Percentiles rank a stretch among this genome's conserved stretches.
Conservation (phyloP, 92 coral and sea anemone genomes). For the Anthopleura xanthogrammica region DNA sequence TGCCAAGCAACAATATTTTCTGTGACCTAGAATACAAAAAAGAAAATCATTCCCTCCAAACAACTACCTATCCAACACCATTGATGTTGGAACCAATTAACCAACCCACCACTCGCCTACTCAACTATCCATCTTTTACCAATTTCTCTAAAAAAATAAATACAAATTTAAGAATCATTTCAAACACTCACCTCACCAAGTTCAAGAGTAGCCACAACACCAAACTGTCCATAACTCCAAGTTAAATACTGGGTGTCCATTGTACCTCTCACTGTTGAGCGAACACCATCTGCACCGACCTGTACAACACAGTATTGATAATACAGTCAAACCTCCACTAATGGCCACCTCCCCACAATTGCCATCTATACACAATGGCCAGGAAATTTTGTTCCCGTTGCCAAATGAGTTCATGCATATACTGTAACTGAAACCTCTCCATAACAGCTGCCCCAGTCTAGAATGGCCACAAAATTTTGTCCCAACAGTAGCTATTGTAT, state of each 20-base stretch:
- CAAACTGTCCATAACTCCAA: constrained; percentile 86
- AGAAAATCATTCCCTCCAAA: not conserved
- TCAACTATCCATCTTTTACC: no score
- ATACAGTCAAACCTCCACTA: no score
- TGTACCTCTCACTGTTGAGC: constrained; percentile 71
- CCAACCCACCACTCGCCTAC: not conserved
- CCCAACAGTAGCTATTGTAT: no score
- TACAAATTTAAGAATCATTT: not conserved
- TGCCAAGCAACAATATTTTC: constrained; percentile 98
- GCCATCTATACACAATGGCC: no score
- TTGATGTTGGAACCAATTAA: not conserved
- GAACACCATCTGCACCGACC: constrained; percentile 98
- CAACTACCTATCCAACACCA: not conserved
- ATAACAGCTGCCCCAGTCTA: no score
- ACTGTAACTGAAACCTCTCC: no score
- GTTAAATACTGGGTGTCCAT: constrained; percentile 73
- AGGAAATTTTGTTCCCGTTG: no score
- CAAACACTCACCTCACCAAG: constrained; percentile 73
- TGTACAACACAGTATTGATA: not conserved
- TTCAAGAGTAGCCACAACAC: constrained; percentile 90
- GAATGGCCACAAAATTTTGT: no score
- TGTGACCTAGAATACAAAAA: constrained; percentile 59
- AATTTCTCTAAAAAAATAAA: no score
- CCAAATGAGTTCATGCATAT: no score
- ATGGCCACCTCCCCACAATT: no score